These are phyloP conservation scores for Drosophila suboccidentalis DNA, from an alignment of 2,888 invertebrate genomes.

Conservation along the genomic window DNA sequence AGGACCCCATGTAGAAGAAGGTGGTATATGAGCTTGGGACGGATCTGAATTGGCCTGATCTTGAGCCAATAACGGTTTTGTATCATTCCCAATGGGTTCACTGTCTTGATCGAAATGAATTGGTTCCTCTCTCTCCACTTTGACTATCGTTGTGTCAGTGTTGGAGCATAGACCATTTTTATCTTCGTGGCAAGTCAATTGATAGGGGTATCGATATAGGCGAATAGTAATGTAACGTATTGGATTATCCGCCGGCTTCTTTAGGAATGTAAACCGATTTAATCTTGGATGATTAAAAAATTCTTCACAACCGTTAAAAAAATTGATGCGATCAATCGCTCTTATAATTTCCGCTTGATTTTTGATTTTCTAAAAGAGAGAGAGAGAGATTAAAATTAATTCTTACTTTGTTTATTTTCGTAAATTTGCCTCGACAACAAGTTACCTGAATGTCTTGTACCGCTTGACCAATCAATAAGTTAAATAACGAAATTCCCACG, in stretches of 20 bases:
- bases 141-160: not conserved
- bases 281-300: not conserved
- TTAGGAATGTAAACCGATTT: not conserved
- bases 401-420: too few relatives aligned
- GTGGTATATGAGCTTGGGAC: not conserved
- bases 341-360: constrained; percentile 6
- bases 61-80: not conserved
- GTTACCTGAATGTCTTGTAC: constrained; percentile 18
- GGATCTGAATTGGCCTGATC: too few relatives aligned
- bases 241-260: not conserved
- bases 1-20: not conserved
- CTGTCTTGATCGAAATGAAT: too few relatives aligned
- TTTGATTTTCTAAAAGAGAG: not conserved
- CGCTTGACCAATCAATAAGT: not conserved
- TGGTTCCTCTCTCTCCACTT: not conserved
- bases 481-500: constrained; percentile 17
- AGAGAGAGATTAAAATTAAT: not conserved
- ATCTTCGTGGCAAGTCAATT: not conserved
- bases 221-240: not conserved
- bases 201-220: constrained; percentile 2
- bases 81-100: not conserved
- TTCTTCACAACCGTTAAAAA: constrained; percentile 3
- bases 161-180: not conserved
- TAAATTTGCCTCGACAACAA: too few relatives aligned
- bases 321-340: constrained; percentile 5